Base-by-base conservation (phyloP, 2,888 invertebrate species). In the Deilephila porcellus region DNA sequence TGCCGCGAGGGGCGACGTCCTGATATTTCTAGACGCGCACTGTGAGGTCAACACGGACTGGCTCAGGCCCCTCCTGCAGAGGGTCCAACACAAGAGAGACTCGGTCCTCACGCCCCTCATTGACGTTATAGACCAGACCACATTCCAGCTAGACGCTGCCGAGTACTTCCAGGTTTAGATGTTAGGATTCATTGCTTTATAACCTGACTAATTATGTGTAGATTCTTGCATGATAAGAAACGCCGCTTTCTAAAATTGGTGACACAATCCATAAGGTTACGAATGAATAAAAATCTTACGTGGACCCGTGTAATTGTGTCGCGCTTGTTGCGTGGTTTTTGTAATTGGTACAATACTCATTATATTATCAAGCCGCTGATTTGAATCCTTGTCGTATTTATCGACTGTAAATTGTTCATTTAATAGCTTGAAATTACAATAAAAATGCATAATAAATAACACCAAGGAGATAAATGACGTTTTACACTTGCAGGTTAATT, bases 71-170 rank as follows among this genome's bases (percentile, higher is more conserved):
- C 90, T 99, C 71, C 94, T 99, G 79, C 96, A 97, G 78, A 95
- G 99, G 73, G 72, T 89, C 34, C 74, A 76, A 6, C 86, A 91
- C 85, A 97, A 98, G 78, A 94, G 96, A 0, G 97, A 96, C 53
- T 96, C 97, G 1, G 98, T 99, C 0, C 91, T 99, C 74, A 98
- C 98, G 78, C 99, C 99, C 7, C 97, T 99, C 77, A 99, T 99
- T 76, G 99, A 99, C 93, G 97, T 98, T 60, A 97, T 99, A 77
- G 97, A 98, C 88, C 90, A 98, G 84, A 95, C 96, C 80, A 97
- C 96, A 17, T 96, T 98, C 86, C 95, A 96, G 73, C 76, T 92
- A 1, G 79, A 91, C 11, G 86, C 86, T 0, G 82, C 91, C 0
- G 85, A 88, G 3, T 77, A 83, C 14, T 93, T 91, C 72, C 93